Evolutionary conservation across 2,113 vertebrate species (phyloP).

Genomic region (Nothoprocta perdicaria): DNA sequence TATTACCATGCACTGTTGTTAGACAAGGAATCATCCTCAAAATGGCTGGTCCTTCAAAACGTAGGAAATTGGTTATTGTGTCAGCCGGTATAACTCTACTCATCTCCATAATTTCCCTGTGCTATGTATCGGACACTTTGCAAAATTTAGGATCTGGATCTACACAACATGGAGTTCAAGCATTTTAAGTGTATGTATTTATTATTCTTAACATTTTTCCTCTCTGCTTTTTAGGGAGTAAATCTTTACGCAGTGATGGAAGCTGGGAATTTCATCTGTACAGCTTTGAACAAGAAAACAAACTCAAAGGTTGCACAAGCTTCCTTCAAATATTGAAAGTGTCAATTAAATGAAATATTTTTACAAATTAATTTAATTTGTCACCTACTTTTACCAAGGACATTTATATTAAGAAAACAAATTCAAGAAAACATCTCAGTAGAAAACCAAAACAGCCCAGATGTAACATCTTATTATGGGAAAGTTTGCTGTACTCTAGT

Average conservation of each 20-base stretch:
- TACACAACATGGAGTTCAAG: neutral
- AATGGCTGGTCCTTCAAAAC: neutral
- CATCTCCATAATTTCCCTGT: neutral
- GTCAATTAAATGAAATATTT: slow-evolving; percentile 5
- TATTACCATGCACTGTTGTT: neutral
- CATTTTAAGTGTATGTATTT: neutral
- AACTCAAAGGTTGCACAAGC: slow-evolving; percentile 93
- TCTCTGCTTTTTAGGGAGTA: slow-evolving; percentile 83
- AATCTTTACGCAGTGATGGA: slow-evolving; percentile 88
- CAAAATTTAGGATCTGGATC: neutral
- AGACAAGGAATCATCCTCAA: neutral
- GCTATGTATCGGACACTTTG: neutral
- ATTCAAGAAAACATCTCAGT: neutral
- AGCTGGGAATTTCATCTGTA: slow-evolving; percentile 93
- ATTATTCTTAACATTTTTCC: neutral
- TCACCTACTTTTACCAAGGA: neutral
- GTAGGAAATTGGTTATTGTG: neutral
- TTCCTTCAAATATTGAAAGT: slow-evolving; percentile 65
- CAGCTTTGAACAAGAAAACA: slow-evolving; percentile 85
- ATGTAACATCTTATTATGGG: neutral
- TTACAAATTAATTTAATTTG: slow-evolving; percentile 15
- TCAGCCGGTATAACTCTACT: neutral
- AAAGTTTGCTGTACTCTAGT: neutral
- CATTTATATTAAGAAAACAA: slow-evolving; percentile 13
- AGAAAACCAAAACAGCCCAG: neutral